Percentiles rank a stretch among this genome's conserved stretches.
Conservation (phyloP, 1,140 invertebrate genomes). For the Drosophila bifasciata region DNA sequence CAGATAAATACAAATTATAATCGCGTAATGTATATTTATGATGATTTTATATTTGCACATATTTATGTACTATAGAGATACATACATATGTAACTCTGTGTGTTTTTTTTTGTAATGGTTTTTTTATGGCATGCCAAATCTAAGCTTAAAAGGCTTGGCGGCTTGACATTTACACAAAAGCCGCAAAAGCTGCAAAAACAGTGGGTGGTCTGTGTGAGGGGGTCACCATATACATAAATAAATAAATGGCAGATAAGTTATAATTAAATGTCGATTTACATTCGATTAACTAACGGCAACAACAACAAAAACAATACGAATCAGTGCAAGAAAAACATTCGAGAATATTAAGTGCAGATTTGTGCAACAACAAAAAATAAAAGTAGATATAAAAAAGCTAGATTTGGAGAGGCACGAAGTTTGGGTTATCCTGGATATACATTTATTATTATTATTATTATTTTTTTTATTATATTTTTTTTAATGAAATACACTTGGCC, state of each 20-base stretch:
- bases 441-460: no score
- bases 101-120: conserved; percentile 4
- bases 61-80: conserved; percentile 3
- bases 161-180: conserved; percentile 53
- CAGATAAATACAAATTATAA: conserved; percentile 44
- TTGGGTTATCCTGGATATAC: no score
- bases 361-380: background rate
- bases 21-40: conserved; percentile 60
- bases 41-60: background rate
- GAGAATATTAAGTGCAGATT: conserved; percentile 26
- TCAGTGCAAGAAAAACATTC: background rate
- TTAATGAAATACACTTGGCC: no score
- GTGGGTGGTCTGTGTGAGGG: no score
- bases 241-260: conserved; percentile 71
- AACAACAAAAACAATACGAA: conserved; percentile 16
- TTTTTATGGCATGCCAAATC: conserved; percentile 30
- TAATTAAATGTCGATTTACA: conserved; percentile 74
- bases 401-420: no score
- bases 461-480: no score
- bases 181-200: no score
- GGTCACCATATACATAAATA: conserved; percentile 45
- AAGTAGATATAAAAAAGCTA: background rate
- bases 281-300: conserved; percentile 53
- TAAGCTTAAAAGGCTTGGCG: conserved; percentile 45
- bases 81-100: background rate